A percentile compares a stretch with the other conserved stretches of the same genome.
Conservation (phyloP, 1,140 invertebrate genomes). For the Pantala flavescens region DNA sequence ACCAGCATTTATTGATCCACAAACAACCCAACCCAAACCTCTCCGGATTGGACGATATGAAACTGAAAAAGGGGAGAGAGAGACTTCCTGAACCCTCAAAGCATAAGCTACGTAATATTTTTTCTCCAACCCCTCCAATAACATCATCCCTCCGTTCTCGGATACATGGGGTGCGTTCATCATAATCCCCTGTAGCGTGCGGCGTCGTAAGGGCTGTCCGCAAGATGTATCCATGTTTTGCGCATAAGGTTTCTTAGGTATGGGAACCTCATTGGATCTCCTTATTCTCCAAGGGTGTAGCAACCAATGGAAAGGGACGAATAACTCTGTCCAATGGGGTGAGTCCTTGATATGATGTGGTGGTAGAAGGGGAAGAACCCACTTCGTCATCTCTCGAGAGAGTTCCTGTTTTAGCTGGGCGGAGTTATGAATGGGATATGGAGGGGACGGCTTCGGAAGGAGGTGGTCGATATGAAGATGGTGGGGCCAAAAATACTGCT, state of each 20-base stretch:
- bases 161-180: too few species aligned
- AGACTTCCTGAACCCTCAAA: background rate
- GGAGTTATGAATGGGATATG: background rate
- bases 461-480: background rate
- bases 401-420: background rate
- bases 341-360: background rate
- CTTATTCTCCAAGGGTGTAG: background rate
- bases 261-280: background rate
- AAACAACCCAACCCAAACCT: background rate
- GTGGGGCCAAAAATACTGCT: too few species aligned
- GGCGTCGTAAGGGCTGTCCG: too few species aligned
- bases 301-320: background rate
- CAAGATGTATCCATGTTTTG: too few species aligned
- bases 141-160: background rate
- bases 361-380: background rate
- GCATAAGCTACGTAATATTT: background rate
- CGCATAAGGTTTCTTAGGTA: too few species aligned
- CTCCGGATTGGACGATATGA: background rate
- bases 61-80: background rate
- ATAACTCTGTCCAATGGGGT: constrained; percentile 4
- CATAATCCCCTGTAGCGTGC: too few species aligned
- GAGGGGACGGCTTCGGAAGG: background rate
- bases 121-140: background rate
- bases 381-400: background rate
- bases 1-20: background rate